Evolutionary conservation across 2,797 vertebrate genomes (phyloP).

Genomic region (Sebastes diploproa): DNA sequence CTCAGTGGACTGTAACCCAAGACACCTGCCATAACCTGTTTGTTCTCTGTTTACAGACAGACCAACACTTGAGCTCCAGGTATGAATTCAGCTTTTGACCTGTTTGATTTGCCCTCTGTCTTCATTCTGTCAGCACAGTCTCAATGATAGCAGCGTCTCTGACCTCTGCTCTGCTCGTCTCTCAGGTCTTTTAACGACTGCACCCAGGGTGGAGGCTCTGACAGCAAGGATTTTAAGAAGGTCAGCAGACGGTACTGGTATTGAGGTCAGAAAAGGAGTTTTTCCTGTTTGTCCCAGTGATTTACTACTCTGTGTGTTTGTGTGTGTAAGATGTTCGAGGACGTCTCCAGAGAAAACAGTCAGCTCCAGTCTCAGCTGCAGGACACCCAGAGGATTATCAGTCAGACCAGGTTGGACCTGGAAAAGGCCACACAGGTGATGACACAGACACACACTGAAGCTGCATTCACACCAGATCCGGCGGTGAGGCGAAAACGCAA

Average conservation of each 20-base stretch:
- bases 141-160: conserved; percentile 19
- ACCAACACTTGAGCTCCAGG: conserved; percentile 75
- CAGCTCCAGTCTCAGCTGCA: conserved; percentile 87
- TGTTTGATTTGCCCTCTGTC: conserved; percentile 19
- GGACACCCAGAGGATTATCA: conserved; percentile 85
- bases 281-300: background rate
- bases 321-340: conserved; percentile 82
- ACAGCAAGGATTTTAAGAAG: conserved; percentile 83
- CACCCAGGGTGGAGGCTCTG: conserved; percentile 64
- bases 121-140: conserved; percentile 11
- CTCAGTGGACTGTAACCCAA: background rate
- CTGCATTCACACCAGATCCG: no score
- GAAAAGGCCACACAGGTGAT: conserved; percentile 87
- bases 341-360: conserved; percentile 85
- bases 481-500: no score
- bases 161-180: conserved; percentile 22
- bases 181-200: conserved; percentile 77
- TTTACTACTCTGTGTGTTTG: conserved; percentile 10
- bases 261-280: background rate
- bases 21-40: conserved; percentile 12
- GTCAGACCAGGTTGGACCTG: conserved; percentile 84
- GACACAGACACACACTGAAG: background rate
- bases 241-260: conserved; percentile 47
- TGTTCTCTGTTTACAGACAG: conserved; percentile 65
- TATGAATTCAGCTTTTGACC: conserved; percentile 59